These are phyloP conservation scores for Agapetus fuscipes DNA, from an alignment of 2,888 invertebrate species.

Conservation along the genomic window DNA sequence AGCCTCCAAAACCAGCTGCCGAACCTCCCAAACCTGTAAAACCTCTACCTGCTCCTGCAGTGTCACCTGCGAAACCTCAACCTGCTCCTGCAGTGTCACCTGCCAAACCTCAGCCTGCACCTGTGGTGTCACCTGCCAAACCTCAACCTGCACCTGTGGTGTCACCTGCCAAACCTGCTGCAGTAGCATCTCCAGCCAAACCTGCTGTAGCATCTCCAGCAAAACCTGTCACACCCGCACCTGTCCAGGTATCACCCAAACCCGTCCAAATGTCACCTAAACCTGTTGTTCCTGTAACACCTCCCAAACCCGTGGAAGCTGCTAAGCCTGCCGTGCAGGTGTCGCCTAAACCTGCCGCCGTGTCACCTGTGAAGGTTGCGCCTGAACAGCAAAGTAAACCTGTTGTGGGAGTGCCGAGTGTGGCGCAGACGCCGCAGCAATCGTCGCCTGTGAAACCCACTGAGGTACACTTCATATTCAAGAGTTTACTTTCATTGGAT, in stretches of 20 bases:
- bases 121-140: conserved; percentile 4
- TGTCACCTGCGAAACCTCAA: neutral
- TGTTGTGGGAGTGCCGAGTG: no score
- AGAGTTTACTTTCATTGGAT: neutral
- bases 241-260: neutral
- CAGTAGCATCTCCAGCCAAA: conserved; percentile 9
- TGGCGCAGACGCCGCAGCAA: no score
- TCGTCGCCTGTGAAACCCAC: no score
- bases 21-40: neutral
- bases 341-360: neutral
- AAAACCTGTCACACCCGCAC: neutral
- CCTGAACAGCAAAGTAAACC: neutral
- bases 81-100: conserved; percentile 3
- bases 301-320: neutral
- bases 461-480: no score
- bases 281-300: neutral
- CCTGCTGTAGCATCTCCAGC: conserved; percentile 1
- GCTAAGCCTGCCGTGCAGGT: neutral
- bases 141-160: conserved; percentile 7
- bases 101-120: conserved; percentile 1
- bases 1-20: conserved; percentile 3
- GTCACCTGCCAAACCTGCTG: conserved; percentile 9
- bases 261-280: neutral
- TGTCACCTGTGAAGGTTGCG: neutral
- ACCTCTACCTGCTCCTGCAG: neutral